Conservation (phyloP, 2,888 invertebrate species). For the Tenthredo amoena region DNA sequence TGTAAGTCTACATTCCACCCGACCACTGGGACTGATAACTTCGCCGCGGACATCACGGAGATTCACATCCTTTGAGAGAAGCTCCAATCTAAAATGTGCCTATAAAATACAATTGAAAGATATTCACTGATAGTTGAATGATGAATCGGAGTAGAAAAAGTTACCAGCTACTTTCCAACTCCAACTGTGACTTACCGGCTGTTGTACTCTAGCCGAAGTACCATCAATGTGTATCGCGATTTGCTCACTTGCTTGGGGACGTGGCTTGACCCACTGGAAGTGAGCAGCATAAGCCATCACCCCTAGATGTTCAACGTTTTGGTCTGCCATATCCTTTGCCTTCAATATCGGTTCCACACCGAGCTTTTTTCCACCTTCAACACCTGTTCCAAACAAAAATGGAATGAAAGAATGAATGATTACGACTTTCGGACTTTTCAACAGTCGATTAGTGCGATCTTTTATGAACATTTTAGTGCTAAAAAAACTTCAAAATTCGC, state of each 20-base stretch:
- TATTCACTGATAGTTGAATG: conserved; percentile 8
- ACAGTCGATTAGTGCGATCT: too few species aligned
- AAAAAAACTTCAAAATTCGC: too few species aligned
- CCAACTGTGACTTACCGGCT: conserved; percentile 82
- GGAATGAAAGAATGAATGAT: neutral
- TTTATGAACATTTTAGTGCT: too few species aligned
- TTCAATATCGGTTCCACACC: conserved; percentile 94
- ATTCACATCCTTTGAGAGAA: conserved; percentile 86
- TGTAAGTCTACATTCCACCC: conserved; percentile 79
- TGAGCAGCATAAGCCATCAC: conserved; percentile 98
- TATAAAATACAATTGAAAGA: conserved; percentile 72
- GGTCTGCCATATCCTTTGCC: conserved; percentile 96
- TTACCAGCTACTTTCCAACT: neutral
- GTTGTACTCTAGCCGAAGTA: conserved; percentile 92
- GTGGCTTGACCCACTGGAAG: conserved; percentile 93
- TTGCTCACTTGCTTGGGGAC: conserved; percentile 91
- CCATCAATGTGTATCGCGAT: conserved; percentile 89
- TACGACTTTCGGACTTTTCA: too few species aligned
- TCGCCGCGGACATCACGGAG: conserved; percentile 87
- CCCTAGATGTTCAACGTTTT: conserved; percentile 96
- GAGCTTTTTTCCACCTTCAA: conserved; percentile 82
- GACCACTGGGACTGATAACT: conserved; percentile 89
- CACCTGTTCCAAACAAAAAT: conserved; percentile 76
- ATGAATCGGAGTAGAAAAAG: neutral
- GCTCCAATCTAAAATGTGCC: conserved; percentile 89